Conservation (phyloP, 2,797 vertebrate species). For the Syndactyla subalaris region DNA sequence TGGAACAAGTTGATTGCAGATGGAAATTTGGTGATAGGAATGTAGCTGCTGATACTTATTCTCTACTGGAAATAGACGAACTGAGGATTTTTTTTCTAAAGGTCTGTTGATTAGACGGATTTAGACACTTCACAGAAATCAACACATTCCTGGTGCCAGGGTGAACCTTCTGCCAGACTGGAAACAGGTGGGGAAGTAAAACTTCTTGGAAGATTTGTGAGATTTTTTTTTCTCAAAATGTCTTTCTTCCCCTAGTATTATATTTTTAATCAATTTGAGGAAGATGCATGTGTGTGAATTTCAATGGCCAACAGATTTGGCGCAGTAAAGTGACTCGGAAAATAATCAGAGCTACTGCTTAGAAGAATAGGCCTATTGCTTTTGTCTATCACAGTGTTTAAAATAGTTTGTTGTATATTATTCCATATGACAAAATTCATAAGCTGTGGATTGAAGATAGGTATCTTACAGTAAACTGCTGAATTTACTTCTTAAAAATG, state of each 20-base stretch:
- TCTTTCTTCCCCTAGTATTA: neutral
- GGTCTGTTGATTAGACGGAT: neutral
- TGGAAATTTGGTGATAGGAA: neutral
- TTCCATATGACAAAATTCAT: neutral
- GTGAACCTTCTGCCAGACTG: neutral
- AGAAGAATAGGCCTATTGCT: neutral
- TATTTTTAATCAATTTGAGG: neutral
- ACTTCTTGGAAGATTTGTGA: neutral
- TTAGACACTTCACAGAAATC: neutral
- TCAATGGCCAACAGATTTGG: neutral
- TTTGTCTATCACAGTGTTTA: neutral
- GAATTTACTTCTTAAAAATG: slow-evolving; percentile 10
- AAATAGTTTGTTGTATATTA: neutral
- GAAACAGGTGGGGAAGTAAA: neutral
- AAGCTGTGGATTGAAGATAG: neutral
- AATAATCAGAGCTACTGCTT: neutral
- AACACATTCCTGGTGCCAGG: neutral
- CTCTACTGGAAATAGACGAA: neutral
- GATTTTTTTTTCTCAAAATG: neutral
- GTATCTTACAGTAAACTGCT: neutral
- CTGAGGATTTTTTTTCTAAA: neutral
- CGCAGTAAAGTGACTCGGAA: neutral
- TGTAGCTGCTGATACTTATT: neutral
- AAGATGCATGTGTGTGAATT: neutral
- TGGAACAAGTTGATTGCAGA: neutral